These are phyloP conservation scores for Pristiophorus japonicus DNA, from an alignment of 2,113 vertebrate species.

Conservation along the genomic window DNA sequence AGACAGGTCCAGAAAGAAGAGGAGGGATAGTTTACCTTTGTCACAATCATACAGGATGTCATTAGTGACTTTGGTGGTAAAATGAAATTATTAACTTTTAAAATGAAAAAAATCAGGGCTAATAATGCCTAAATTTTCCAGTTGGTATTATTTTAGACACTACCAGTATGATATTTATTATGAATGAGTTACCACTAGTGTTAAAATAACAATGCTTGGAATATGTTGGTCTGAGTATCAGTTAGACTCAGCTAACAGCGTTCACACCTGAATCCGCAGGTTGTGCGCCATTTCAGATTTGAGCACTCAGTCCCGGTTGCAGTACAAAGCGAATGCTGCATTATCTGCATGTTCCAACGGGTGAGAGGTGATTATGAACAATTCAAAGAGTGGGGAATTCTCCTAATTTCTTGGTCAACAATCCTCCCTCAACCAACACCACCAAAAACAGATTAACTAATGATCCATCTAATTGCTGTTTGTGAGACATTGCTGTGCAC, in stretches of 20 bases:
- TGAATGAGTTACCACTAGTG: background rate
- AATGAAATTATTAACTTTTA: background rate
- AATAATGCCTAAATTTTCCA: background rate
- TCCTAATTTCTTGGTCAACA: constrained; percentile 6
- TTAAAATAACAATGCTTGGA: background rate
- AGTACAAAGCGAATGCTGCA: background rate
- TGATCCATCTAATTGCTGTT: background rate
- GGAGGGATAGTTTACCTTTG: no score
- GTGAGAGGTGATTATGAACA: background rate
- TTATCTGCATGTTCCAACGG: background rate
- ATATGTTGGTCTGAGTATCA: background rate
- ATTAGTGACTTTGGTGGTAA: no score
- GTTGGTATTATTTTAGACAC: background rate
- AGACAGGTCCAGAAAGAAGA: no score
- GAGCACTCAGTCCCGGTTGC: background rate
- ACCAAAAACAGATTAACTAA: constrained; percentile 11
- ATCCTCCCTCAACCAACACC: background rate
- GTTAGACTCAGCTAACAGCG: background rate
- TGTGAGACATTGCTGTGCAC: background rate
- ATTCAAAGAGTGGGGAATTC: background rate
- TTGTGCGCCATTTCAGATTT: background rate
- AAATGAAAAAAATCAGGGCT: background rate
- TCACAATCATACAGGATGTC: no score
- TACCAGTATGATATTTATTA: background rate
- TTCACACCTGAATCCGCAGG: background rate